Evolutionary conservation across 2,113 vertebrate species (phyloP), one percentile per base, ranked within the genome.

Genomic region (Chaenogobius annularis): DNA sequence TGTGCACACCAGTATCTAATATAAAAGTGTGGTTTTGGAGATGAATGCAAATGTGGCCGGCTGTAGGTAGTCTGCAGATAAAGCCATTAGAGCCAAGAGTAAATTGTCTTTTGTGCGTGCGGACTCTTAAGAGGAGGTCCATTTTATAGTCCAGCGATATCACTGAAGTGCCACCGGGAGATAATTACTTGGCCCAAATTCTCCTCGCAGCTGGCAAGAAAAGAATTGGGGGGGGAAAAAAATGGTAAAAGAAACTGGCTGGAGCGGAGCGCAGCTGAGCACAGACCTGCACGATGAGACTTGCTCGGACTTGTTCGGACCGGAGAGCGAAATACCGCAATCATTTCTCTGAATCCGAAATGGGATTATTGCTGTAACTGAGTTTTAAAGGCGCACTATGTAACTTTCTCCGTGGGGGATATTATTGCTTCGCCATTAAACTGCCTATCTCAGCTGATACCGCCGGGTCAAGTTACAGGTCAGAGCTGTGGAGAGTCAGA

Each of bases 131-230:
- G 61, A 63, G 35, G 61, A 20, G 61, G 17, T 63, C 61, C 31
- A 20, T 40, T 63, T 63, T 63, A 63, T 43, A 40, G 61, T 19
- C 35, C 9, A 8, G 61, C 19, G 35, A 20, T 63, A 63, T 63
- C 61, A 20, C 17, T 40, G 61, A 20, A 63, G 61, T 20, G 31
- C 35, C 35, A 17, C 35, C n/a, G 61, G 10, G 15, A 40, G 61
- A 63, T 63, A 63, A 63, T 63, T 63, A 63, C 61, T 63, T 63
- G 61, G 61, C 35, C 19, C 35, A 63, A 63, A 63, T 63, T 63
- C 61, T 43, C 61, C 35, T 63, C 61, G 12, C 35, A 63, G 61
- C 61, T 63, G 61, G 61, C 35, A 15, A 63, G 61, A 40, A 61
- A 31, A 7, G 26, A n/a, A 17, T 31, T 31, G 26, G 26, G 4